Base-by-base conservation (phyloP, 2,888 invertebrate genomes). In the Lithosia quadra region DNA sequence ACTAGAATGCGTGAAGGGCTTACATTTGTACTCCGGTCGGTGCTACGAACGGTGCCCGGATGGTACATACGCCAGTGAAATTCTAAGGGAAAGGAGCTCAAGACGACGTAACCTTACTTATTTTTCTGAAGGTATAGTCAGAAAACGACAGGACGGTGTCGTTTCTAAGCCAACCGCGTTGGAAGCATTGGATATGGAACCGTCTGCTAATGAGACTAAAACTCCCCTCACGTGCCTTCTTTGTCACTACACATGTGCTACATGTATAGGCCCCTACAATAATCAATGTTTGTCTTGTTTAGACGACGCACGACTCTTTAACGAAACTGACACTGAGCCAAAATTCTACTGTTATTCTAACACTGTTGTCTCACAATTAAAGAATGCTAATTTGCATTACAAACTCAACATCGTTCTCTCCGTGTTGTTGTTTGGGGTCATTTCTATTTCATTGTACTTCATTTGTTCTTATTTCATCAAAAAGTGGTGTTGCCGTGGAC, bases 171-270 rank as follows among this genome's bases (percentile, higher is more conserved):
- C 82, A 22, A 82, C 83, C 5, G 88, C 92, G 36, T 76, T 82
- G 15, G 94, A 95, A 81, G 93, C 93, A 55, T 72, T 88, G 56
- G 94, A 94, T 76, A 90, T 95, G 90, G 90, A 91, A 78, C 79
- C 88, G 24, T 64, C 73, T n/a, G 79, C 75, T 63, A 86, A 87
- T 55, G 77, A 77, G 63, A 82, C 84, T 36, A 88, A 86, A 80
- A 78, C 86, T 49, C 93, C 92, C 10, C 88, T 89, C 39, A 91
- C 94, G 65, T 97, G 97, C 84, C 90, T 96, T 2, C 91, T 94
- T 39, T 98, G 98, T 86, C 97, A 98, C 90, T 97, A 97, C 87
- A 96, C 96, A n/a, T 98, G 98, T 87, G 95, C 95, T 69, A 94
- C 95, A 13, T 98, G 98, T 84, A 89, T 91, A 10, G 97, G 97